Evolutionary conservation across 2,797 vertebrate genomes (phyloP), one percentile per base, ranked within the genome.

Genomic region (Sebastes diaconus): DNA sequence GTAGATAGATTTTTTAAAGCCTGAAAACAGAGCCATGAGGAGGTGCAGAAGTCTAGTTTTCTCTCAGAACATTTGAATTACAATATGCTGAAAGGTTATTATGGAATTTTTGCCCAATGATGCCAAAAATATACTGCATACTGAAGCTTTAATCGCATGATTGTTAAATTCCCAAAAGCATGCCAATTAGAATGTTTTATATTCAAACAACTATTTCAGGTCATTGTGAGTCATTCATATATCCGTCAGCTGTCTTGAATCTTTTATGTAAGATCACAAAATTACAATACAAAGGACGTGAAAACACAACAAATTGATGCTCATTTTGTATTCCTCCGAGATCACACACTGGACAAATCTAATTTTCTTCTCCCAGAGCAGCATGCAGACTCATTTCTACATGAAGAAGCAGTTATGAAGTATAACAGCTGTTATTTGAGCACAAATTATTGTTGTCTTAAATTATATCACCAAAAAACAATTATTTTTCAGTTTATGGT

Each of bases 1-100:
- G 0, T 29, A 30, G 29, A 30, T 30, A 0, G 32, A 36, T 4
- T 36, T 36, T 36, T 0, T 36, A 36, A 36, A 36, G 34, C 0
- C 34, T 36, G 34, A 36, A 36, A 36, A 36, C 34, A 36, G 34
- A 36, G 34, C 11, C 34, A 36, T 36, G 34, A 36, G 34, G 34
- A 12, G 34, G 34, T 0, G 34, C 34, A 36, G 34, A 36, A 36
- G 34, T 36, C 11, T 36, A 36, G 34, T 36, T 36, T 1, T 36
- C 34, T 36, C 34, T 34, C 34, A 39, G 36, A 39, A 13, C 36
- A 39, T 2, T 39, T 39, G 36, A 14, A 39, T 39, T 5, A 39
- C 36, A 39, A 39, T 14, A 14, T 39, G 12, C 12, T 39, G 36
- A 39, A 39, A 39, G 12, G 36, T 39, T 39, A 13, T 39, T 14